phyloP scores from a whole-genome alignment of 2,113 vertebrate genomes.

The Mastomys coucha region DNA sequence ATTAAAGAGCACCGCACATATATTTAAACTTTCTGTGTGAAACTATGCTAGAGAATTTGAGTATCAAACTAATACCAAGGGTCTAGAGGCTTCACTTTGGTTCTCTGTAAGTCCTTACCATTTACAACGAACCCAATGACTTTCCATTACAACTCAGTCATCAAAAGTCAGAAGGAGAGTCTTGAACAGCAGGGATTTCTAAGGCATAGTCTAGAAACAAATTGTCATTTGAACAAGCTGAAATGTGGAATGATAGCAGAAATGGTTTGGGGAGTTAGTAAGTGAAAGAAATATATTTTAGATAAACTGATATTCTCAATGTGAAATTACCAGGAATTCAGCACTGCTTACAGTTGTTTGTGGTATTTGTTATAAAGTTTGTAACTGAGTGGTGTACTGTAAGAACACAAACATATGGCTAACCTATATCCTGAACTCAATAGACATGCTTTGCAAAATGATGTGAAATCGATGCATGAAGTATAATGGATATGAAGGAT shows the following conservation, averaged over 20 bases:
- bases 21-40: neutral
- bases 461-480: neutral
- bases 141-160: neutral
- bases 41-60: neutral
- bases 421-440: neutral
- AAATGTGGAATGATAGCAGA: neutral
- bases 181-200: neutral
- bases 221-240: neutral
- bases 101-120: neutral
- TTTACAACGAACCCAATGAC: rapidly evolving
- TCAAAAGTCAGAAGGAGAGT: neutral
- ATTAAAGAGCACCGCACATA: neutral
- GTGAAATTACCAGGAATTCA: neutral
- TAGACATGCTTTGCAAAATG: neutral
- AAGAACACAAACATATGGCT: neutral
- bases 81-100: neutral
- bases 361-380: neutral
- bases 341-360: neutral
- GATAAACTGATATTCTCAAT: neutral
- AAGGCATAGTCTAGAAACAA: neutral
- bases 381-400: neutral
- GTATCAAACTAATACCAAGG: neutral
- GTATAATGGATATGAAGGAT: neutral
- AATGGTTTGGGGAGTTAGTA: neutral
- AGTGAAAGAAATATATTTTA: neutral